phyloP scores from a whole-genome alignment of 2,888 invertebrate species.

The Coenonympha arcania region DNA sequence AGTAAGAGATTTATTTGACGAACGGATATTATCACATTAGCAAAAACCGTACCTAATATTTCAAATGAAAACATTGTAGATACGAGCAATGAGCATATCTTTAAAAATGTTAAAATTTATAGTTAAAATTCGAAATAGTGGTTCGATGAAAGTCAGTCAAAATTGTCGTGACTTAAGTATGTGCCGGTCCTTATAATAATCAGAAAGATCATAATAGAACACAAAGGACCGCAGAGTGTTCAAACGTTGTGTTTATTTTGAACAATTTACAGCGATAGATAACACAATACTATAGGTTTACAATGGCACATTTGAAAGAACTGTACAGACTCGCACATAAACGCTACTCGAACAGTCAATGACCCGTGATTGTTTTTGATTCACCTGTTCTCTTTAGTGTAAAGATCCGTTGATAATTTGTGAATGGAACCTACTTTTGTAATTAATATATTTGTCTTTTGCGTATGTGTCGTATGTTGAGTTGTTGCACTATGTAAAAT shows the following conservation, averaged over 20 bases:
- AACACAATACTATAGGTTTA: slow-evolving; percentile 47
- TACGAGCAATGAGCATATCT: too few relatives aligned
- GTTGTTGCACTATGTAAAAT: not conserved
- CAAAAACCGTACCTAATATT: too few relatives aligned
- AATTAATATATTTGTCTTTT: slow-evolving; percentile 22
- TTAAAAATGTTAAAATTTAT: too few relatives aligned
- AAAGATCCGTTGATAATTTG: slow-evolving; percentile 25
- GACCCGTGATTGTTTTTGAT: slow-evolving; percentile 40
- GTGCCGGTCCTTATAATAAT: slow-evolving; percentile 44
- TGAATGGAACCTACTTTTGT: slow-evolving; percentile 19
- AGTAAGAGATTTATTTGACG: too few relatives aligned
- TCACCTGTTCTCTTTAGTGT: slow-evolving; percentile 34
- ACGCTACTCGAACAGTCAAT: slow-evolving; percentile 46
- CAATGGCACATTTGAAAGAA: slow-evolving; percentile 54
- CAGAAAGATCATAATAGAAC: slow-evolving; percentile 48
- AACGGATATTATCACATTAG: too few relatives aligned
- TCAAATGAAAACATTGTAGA: too few relatives aligned
- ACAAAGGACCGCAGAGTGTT: slow-evolving; percentile 42
- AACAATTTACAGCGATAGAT: slow-evolving; percentile 48
- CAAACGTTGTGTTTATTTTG: slow-evolving; percentile 51
- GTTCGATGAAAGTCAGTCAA: not conserved
- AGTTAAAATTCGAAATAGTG: not conserved
- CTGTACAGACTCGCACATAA: slow-evolving; percentile 49
- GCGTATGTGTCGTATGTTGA: slow-evolving; percentile 4
- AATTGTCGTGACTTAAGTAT: slow-evolving; percentile 13